These are phyloP conservation scores for Holacanthella duospinosa DNA, from an alignment of 2,888 invertebrate genomes.

Conservation along the genomic window DNA sequence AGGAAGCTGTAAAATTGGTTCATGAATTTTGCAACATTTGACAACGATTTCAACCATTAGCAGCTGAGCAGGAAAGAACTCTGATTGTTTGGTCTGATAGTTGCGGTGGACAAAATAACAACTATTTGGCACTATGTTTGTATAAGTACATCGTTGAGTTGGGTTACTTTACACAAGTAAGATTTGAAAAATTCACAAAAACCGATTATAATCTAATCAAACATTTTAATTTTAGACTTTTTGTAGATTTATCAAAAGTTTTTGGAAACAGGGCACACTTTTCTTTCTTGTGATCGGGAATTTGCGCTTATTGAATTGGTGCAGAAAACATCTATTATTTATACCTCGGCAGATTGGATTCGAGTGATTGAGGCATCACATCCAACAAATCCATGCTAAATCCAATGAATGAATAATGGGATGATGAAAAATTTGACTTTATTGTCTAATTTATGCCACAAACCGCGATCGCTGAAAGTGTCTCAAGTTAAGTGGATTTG, in stretches of 20 bases:
- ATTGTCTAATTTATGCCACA: background rate
- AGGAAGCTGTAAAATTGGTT: background rate
- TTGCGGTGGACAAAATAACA: constrained; percentile 36
- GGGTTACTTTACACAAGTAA: constrained; percentile 19
- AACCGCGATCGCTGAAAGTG: background rate
- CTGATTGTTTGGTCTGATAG: constrained; percentile 34
- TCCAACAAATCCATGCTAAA: background rate
- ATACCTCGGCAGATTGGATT: background rate
- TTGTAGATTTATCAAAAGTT: background rate
- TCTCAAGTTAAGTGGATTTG: background rate
- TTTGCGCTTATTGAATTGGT: background rate
- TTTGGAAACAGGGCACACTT: background rate
- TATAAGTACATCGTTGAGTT: constrained; percentile 12
- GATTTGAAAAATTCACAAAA: no score
- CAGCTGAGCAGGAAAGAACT: constrained; percentile 17
- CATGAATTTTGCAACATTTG: background rate
- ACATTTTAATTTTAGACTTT: no score
- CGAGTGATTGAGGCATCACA: background rate
- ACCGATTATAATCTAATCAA: no score
- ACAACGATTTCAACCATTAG: background rate
- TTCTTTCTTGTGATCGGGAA: background rate
- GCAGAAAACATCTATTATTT: background rate
- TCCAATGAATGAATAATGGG: background rate
- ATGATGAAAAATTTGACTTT: background rate
- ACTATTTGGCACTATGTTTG: constrained; percentile 24